Conservation (phyloP, 2,888 invertebrate species). For the Volucella inflata region DNA sequence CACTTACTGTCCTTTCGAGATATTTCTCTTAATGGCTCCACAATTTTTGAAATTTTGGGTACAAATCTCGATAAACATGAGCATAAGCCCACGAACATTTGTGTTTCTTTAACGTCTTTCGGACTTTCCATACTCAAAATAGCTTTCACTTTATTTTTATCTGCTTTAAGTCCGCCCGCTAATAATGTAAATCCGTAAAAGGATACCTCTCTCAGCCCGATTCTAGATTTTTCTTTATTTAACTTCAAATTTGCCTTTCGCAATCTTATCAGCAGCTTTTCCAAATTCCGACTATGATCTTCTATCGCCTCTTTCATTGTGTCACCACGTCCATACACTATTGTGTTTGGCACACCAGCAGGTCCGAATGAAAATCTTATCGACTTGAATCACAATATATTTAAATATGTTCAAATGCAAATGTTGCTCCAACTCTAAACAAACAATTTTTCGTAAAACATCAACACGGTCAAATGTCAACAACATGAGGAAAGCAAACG, state of each 20-base stretch:
- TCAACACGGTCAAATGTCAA: no score
- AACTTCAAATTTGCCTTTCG: background rate
- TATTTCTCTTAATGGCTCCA: background rate
- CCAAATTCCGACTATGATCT: no score
- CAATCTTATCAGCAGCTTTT: constrained; percentile 1
- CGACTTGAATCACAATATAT: no score
- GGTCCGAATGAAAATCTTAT: no score
- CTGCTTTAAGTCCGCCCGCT: constrained; percentile 22
- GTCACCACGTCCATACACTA: no score
- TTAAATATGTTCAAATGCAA: no score
- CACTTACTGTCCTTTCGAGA: background rate
- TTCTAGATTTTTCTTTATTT: constrained; percentile 1
- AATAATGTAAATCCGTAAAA: constrained; percentile 26
- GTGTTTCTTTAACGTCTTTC: constrained; percentile 20
- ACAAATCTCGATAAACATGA: constrained; percentile 19
- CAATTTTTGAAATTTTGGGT: constrained; percentile 29
- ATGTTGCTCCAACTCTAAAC: no score
- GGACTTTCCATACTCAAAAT: constrained; percentile 22
- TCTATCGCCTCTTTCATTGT: no score
- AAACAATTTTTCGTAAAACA: no score
- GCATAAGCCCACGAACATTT: constrained; percentile 26
- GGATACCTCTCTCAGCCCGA: background rate
- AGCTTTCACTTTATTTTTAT: constrained; percentile 11
- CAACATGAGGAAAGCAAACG: no score
- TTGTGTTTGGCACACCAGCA: no score